These are phyloP conservation scores for Paedocypris micromegethes DNA, from an alignment of 2,797 vertebrate genomes.

Conservation along the genomic window DNA sequence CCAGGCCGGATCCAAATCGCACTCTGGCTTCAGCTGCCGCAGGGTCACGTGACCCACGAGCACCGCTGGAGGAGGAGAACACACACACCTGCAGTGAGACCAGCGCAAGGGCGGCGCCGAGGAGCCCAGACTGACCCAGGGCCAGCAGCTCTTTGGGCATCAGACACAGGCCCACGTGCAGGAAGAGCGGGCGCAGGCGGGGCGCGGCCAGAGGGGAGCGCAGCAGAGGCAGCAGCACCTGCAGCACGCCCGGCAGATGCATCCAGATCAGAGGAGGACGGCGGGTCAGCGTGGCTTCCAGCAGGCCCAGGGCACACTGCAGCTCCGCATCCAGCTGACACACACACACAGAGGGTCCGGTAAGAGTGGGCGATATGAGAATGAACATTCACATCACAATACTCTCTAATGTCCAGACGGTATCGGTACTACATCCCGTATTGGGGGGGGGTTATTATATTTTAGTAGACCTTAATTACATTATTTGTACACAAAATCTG, in stretches of 20 bases:
- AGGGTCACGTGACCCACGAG: constrained; percentile 90
- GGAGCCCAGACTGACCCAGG: constrained; percentile 68
- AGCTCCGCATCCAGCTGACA: constrained; percentile 80
- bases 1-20: constrained; percentile 84
- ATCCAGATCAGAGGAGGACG: constrained; percentile 76
- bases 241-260: constrained; percentile 81
- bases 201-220: constrained; percentile 88
- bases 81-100: neutral
- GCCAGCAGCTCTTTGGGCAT: constrained; percentile 78
- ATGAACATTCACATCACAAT: too few species aligned
- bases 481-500: too few species aligned
- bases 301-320: constrained; percentile 74
- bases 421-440: too few species aligned
- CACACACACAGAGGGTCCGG: neutral
- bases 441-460: too few species aligned
- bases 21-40: constrained; percentile 88
- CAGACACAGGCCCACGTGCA: constrained; percentile 80
- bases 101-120: neutral
- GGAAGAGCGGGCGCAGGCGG: constrained; percentile 73
- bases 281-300: constrained; percentile 74
- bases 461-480: too few species aligned
- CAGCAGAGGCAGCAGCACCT: constrained; percentile 82
- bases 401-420: too few species aligned
- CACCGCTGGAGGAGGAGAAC: constrained; percentile 61
- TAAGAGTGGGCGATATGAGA: neutral